These are phyloP conservation scores for Molanna angustata DNA, from an alignment of 2,888 invertebrate genomes.

Conservation along the genomic window DNA sequence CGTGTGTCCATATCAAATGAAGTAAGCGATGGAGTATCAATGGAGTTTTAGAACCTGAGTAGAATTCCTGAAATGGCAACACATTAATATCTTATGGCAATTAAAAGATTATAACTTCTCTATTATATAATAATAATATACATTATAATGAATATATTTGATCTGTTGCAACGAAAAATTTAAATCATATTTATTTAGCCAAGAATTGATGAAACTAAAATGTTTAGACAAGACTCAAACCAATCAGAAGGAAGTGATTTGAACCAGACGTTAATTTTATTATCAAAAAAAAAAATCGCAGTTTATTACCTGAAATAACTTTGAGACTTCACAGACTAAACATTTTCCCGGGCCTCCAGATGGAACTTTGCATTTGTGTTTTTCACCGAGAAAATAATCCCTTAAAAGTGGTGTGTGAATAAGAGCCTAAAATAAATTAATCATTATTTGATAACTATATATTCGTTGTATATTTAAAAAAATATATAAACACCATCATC, in stretches of 20 bases:
- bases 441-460: not conserved
- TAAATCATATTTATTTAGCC: no score
- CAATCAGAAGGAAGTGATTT: no score
- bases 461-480: not conserved
- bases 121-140: no score
- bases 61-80: conserved; percentile 67
- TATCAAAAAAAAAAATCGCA: no score
- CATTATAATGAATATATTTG: no score
- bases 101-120: no score
- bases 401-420: conserved; percentile 93
- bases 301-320: conserved; percentile 89
- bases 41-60: conserved; percentile 85
- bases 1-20: conserved; percentile 96
- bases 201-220: no score
- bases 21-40: conserved; percentile 85
- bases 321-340: conserved; percentile 93
- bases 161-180: no score
- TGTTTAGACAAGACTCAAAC: no score
- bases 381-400: conserved; percentile 93
- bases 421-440: conserved; percentile 60
- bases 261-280: no score
- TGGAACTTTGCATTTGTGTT: conserved; percentile 74
- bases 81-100: not conserved
- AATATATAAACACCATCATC: no score
- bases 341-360: conserved; percentile 72